Percentiles rank a stretch among this genome's conserved stretches.
Evolutionary conservation across 2,888 invertebrate species (phyloP).

Genomic region (Microplitis deprimator): DNA sequence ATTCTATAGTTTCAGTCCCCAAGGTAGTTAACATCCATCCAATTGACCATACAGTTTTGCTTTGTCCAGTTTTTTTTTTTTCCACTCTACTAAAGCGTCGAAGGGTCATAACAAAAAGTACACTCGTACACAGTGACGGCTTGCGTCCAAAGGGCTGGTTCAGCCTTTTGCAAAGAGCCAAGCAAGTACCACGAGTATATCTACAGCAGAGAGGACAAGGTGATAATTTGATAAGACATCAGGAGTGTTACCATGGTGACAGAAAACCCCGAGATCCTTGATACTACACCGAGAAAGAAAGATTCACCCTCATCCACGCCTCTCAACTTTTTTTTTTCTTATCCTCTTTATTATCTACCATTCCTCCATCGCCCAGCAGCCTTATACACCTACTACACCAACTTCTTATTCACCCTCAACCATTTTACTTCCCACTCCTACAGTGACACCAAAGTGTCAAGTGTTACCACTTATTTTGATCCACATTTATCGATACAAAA

Average conservation of each 20-base stretch:
- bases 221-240: constrained; percentile 72
- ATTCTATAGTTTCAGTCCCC: constrained; percentile 35
- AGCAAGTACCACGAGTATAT: constrained; percentile 31
- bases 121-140: not conserved
- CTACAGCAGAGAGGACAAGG: constrained; percentile 65
- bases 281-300: constrained; percentile 31
- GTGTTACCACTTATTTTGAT: not conserved
- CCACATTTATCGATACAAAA: not conserved
- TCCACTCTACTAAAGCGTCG: constrained; percentile 19
- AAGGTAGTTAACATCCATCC: constrained; percentile 63
- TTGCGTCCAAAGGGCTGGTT: constrained; percentile 13
- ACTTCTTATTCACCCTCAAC: constrained; percentile 22
- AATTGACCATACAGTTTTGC: constrained; percentile 66
- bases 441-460: constrained; percentile 58
- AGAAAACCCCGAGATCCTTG: constrained; percentile 61
- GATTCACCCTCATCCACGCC: constrained; percentile 45
- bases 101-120: constrained; percentile 8
- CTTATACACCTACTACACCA: constrained; percentile 6
- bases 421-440: not conserved
- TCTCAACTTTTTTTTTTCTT: constrained; percentile 48
- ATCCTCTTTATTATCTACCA: constrained; percentile 43
- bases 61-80: constrained; percentile 53
- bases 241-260: constrained; percentile 69
- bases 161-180: constrained; percentile 34
- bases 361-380: constrained; percentile 33